These are phyloP conservation scores for Dallia pectoralis DNA, from an alignment of 2,797 vertebrate genomes.

Conservation along the genomic window DNA sequence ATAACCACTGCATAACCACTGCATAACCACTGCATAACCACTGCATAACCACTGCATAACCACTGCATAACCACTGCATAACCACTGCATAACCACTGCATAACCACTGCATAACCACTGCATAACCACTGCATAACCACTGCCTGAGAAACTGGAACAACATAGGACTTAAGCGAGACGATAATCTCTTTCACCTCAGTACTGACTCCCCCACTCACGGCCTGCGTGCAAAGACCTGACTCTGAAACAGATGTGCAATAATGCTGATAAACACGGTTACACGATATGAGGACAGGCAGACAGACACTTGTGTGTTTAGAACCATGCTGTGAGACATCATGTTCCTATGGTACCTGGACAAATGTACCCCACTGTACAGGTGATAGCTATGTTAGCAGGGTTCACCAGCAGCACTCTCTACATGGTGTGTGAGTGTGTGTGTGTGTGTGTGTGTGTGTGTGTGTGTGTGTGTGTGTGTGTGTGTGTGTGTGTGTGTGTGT, in stretches of 20 bases:
- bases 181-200: conserved; percentile 14
- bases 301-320: neutral
- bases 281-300: neutral
- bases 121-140: conserved; percentile 53
- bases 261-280: neutral
- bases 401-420: neutral
- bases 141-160: conserved; percentile 1
- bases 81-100: no score
- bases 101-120: no score
- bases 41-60: no score
- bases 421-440: neutral
- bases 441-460: no score
- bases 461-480: neutral
- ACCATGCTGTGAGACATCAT: neutral
- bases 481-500: neutral
- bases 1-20: no score
- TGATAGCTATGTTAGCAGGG: neutral
- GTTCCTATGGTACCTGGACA: neutral
- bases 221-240: neutral
- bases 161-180: neutral
- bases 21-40: no score
- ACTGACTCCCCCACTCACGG: conserved; percentile 3
- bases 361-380: neutral
- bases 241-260: neutral
- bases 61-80: no score